Evolutionary conservation across 2,113 vertebrate genomes (phyloP).

Genomic region (Eublepharis macularius): DNA sequence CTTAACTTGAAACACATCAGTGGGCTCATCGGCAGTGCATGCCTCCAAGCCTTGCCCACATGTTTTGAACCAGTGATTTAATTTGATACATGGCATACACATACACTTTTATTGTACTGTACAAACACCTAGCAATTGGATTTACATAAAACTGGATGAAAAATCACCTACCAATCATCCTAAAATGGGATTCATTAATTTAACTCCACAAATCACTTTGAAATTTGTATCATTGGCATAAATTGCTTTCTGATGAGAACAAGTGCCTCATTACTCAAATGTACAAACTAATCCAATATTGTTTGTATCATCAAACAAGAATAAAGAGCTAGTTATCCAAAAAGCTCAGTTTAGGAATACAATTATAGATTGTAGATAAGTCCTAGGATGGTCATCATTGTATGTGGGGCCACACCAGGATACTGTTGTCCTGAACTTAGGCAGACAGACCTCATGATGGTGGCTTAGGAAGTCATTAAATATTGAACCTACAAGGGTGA

Average conservation of each 20-base stretch:
- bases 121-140: slow-evolving; percentile 15
- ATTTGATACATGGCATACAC: not conserved
- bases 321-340: not conserved
- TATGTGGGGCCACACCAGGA: not conserved
- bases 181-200: slow-evolving; percentile 31
- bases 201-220: slow-evolving; percentile 33
- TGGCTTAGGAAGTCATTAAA: not conserved
- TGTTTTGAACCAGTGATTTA: not conserved
- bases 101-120: slow-evolving; percentile 14
- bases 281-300: slow-evolving; percentile 12
- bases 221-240: slow-evolving; percentile 12
- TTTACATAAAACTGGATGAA: slow-evolving; percentile 35
- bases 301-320: slow-evolving; percentile 1
- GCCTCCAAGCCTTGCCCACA: not conserved
- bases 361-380: not conserved
- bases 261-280: slow-evolving; percentile 20
- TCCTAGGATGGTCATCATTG: not conserved
- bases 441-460: not conserved
- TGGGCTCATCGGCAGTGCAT: not conserved
- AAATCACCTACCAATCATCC: slow-evolving; percentile 20
- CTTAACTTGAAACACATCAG: not conserved
- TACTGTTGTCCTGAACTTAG: too few relatives aligned
- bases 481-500: not conserved
- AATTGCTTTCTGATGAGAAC: slow-evolving; percentile 29
- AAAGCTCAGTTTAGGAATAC: not conserved